phyloP scores from a whole-genome alignment of 2,888 invertebrate genomes.

The Tetragonula carbonaria region DNA sequence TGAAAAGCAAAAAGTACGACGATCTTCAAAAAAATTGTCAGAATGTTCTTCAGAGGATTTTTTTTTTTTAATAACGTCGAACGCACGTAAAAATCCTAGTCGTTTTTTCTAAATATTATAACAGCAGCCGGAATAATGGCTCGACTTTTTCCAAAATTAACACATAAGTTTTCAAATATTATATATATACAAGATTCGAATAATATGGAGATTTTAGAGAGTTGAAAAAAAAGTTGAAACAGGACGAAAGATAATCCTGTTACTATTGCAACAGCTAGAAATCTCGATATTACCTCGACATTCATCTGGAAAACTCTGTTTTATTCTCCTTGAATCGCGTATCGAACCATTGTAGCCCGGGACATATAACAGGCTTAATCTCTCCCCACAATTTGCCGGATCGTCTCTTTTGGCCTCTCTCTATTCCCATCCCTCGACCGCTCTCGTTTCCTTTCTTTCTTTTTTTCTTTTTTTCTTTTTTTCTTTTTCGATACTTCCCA shows the following conservation, averaged over 20 bases:
- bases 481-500: neutral
- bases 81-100: too few relatives aligned
- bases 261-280: slow-evolving; percentile 30
- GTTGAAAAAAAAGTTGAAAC: slow-evolving; percentile 1
- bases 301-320: slow-evolving; percentile 65
- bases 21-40: too few relatives aligned
- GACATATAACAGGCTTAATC: slow-evolving; percentile 76
- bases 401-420: slow-evolving; percentile 61
- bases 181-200: neutral
- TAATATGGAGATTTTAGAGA: neutral
- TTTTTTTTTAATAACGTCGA: too few relatives aligned
- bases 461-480: neutral
- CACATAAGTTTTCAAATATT: neutral
- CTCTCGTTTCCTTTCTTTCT: neutral
- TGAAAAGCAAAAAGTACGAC: too few relatives aligned
- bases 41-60: too few relatives aligned
- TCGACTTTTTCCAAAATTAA: too few relatives aligned
- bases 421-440: slow-evolving; percentile 7
- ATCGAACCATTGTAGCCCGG: slow-evolving; percentile 74
- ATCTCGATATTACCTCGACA: slow-evolving; percentile 60
- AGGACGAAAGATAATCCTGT: neutral
- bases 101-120: too few relatives aligned
- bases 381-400: slow-evolving; percentile 73
- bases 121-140: too few relatives aligned
- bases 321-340: slow-evolving; percentile 55